These are phyloP conservation scores for Minunthozetes semirufus DNA, from an alignment of 2,888 invertebrate genomes.

Conservation along the genomic window DNA sequence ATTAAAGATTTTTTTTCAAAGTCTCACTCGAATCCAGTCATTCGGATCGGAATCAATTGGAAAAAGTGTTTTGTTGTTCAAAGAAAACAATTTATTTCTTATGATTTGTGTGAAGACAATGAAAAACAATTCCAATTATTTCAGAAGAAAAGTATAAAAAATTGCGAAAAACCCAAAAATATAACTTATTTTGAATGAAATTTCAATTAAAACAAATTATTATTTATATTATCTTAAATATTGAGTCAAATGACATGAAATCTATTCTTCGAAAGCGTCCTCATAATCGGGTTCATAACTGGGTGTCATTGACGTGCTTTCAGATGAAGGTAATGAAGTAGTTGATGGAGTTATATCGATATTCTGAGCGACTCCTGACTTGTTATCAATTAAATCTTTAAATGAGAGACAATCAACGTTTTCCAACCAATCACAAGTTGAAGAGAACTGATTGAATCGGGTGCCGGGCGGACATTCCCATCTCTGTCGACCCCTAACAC, in stretches of 20 bases:
- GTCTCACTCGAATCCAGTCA: too few species aligned
- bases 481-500: constrained; percentile 12
- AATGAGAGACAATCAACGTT: constrained; percentile 15
- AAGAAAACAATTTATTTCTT: too few species aligned
- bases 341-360: too few species aligned
- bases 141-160: too few species aligned
- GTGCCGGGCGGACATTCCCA: constrained; percentile 30
- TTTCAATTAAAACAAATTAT: too few species aligned
- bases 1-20: too few species aligned
- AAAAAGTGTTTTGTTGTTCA: too few species aligned
- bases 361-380: background rate
- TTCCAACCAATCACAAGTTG: constrained; percentile 30
- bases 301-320: background rate
- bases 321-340: background rate
- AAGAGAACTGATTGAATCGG: constrained; percentile 18
- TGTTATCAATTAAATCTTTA: background rate
- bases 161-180: too few species aligned
- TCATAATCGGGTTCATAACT: background rate
- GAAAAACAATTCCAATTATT: too few species aligned
- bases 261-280: background rate
- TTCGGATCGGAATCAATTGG: too few species aligned
- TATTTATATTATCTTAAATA: background rate
- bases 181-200: too few species aligned
- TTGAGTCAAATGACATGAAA: background rate
- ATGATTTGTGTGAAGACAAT: too few species aligned